Evolutionary conservation across 2,888 invertebrate genomes (phyloP).

Genomic region (Drosophila emarginata): DNA sequence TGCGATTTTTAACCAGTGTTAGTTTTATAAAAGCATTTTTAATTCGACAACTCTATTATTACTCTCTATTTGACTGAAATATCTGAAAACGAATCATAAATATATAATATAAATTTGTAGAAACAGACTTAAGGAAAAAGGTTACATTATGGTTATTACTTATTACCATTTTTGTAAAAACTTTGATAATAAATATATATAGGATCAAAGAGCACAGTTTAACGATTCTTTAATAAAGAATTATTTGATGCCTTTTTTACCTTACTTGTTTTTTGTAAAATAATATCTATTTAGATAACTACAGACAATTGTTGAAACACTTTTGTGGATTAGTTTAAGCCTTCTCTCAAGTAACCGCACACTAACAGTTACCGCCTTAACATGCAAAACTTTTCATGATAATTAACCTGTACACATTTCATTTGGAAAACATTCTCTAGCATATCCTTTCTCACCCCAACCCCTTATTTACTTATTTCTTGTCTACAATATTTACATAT

Average conservation of each 20-base stretch:
- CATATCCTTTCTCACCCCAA: background rate
- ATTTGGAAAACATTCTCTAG: constrained; percentile 34
- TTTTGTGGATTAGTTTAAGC: background rate
- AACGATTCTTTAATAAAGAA: no score
- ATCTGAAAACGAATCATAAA: no score
- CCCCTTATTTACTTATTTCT: constrained; percentile 21
- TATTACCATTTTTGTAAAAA: no score
- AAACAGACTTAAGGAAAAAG: no score
- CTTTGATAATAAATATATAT: no score
- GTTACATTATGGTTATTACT: no score
- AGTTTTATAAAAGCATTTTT: no score
- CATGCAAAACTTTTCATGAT: constrained; percentile 58
- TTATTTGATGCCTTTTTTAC: background rate
- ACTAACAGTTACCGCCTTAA: constrained; percentile 20
- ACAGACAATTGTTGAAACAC: background rate
- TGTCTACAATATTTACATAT: constrained; percentile 53
- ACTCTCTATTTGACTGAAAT: no score
- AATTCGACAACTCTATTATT: no score
- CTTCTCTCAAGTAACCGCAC: background rate
- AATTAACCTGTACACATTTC: constrained; percentile 62
- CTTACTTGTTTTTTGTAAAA: background rate
- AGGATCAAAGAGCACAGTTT: no score
- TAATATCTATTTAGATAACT: background rate
- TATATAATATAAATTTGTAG: no score
- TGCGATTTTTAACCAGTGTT: no score